These are phyloP conservation scores for Poeciliopsis turrubarensis DNA, from an alignment of 2,113 vertebrate genomes.

Conservation along the genomic window DNA sequence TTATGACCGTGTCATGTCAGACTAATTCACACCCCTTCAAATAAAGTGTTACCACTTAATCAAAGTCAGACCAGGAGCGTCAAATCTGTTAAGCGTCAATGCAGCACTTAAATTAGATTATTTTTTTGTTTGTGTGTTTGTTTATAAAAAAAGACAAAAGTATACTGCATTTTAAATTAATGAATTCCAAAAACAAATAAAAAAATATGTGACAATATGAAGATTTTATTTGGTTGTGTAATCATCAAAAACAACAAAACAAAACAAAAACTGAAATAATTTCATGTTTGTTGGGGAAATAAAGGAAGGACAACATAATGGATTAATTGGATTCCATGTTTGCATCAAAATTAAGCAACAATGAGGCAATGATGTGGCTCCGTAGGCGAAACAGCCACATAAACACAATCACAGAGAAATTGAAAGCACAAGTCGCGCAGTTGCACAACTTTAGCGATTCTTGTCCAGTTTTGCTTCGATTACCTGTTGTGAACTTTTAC, in stretches of 20 bases:
- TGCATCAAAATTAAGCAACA: neutral
- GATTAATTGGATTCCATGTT: neutral
- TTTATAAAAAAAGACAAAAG: no score
- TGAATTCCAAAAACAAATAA: no score
- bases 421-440: neutral
- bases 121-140: no score
- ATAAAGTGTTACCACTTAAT: neutral
- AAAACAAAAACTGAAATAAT: neutral
- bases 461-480: conserved; percentile 15
- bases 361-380: neutral
- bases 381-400: conserved; percentile 5
- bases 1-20: no score
- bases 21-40: no score
- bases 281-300: neutral
- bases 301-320: neutral
- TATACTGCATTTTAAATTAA: no score
- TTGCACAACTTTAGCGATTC: neutral
- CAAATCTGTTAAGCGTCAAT: neutral
- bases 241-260: neutral
- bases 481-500: conserved; percentile 46
- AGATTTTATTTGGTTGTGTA: no score
- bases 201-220: no score
- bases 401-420: conserved; percentile 26
- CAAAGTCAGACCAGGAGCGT: neutral
- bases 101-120: neutral